Conservation (phyloP, 2,113 vertebrate species). For the Platysteira castanea region DNA sequence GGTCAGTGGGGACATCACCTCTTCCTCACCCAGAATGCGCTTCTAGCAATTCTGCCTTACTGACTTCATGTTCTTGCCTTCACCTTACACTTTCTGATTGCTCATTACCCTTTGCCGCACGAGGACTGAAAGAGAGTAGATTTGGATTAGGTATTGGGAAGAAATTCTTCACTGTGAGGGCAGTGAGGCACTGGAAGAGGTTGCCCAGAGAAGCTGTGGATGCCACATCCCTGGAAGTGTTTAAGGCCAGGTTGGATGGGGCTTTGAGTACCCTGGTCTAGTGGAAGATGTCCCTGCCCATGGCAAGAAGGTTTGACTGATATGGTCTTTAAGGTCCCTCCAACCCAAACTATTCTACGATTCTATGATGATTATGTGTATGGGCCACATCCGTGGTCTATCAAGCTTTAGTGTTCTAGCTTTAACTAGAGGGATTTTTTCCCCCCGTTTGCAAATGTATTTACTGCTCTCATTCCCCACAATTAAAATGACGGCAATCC, state of each 20-base stretch:
- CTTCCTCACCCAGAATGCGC: neutral
- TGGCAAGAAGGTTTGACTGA: neutral
- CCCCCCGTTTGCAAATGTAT: fast-evolving
- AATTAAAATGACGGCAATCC: neutral
- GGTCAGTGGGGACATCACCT: neutral
- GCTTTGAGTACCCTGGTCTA: neutral
- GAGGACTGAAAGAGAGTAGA: neutral
- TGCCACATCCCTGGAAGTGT: neutral
- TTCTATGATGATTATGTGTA: neutral
- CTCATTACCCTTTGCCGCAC: neutral
- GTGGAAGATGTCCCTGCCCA: neutral
- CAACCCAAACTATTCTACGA: neutral
- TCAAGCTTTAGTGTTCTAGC: neutral
- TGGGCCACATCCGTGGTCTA: no score
- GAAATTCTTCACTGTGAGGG: neutral
- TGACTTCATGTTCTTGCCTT: neutral
- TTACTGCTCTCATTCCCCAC: neutral
- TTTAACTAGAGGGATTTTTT: neutral
- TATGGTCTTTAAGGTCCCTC: neutral
- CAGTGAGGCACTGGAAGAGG: neutral
- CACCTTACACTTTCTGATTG: neutral
- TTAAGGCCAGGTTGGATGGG: neutral
- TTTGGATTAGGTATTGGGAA: neutral
- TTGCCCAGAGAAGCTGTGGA: neutral
- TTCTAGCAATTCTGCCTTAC: neutral